Conservation (phyloP, 2,797 vertebrate species). For the Syncerus caffer region DNA sequence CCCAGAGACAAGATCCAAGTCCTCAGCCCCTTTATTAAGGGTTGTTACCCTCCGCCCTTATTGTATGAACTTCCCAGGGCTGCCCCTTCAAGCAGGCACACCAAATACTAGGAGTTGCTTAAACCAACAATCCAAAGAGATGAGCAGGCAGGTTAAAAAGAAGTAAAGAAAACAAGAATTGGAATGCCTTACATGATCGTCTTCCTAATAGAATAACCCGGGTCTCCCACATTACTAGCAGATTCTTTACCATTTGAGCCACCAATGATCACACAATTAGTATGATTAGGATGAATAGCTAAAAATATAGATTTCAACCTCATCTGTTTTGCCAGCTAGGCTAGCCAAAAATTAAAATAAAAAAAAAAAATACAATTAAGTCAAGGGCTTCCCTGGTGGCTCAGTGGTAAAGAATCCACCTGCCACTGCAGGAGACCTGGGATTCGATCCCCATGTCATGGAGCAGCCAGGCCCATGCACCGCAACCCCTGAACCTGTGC, state of each 20-base stretch:
- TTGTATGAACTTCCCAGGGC: not conserved
- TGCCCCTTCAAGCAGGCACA: not conserved
- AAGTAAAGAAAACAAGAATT: not conserved
- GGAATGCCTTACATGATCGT: not conserved
- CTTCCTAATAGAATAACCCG: not conserved
- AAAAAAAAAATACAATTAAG: not conserved
- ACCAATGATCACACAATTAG: not conserved
- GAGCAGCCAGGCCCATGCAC: not conserved
- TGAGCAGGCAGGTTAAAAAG: not conserved
- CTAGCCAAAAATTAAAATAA: not conserved
- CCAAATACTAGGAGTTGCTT: not conserved
- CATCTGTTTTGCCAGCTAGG: not conserved
- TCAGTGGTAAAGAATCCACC: not conserved
- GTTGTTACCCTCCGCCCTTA: not conserved
- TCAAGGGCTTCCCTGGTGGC: not conserved
- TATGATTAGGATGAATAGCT: not conserved
- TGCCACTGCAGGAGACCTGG: not conserved
- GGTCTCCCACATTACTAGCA: not conserved
- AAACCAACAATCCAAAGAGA: not conserved
- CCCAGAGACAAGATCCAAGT: too few relatives aligned
- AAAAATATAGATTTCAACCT: not conserved
- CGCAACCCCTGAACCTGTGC: not conserved
- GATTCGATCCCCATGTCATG: rapidly evolving
- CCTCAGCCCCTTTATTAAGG: too few relatives aligned
- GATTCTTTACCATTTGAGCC: not conserved